Conservation (phyloP, 2,888 invertebrate species). For the Conistra vaccinii region DNA sequence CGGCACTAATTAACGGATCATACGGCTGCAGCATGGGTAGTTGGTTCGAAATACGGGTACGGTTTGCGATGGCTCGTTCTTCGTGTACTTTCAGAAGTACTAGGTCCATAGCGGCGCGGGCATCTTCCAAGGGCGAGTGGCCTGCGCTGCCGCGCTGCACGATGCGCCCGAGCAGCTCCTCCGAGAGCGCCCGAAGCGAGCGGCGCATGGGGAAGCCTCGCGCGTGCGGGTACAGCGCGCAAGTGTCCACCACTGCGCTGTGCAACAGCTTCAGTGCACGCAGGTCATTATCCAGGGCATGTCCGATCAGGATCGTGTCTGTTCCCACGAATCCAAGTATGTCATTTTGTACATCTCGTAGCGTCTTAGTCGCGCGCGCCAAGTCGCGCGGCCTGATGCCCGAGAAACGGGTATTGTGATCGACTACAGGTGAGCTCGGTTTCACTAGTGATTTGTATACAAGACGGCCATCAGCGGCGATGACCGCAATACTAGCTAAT, state of each 20-base stretch:
- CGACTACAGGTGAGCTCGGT: constrained; percentile 95
- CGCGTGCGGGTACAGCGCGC: constrained; percentile 96
- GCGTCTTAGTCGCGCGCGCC: constrained; percentile 92
- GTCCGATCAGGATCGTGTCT: constrained; percentile 98
- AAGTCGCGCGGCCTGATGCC: constrained; percentile 94
- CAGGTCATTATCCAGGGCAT: constrained; percentile 98
- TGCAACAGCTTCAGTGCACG: constrained; percentile 96
- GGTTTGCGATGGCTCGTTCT: constrained; percentile 74
- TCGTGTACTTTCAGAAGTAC: constrained; percentile 94
- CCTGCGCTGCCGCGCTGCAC: constrained; percentile 94
- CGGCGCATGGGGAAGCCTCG: constrained; percentile 95
- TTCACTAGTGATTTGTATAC: constrained; percentile 96
- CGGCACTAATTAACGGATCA: constrained; percentile 86
- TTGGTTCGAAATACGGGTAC: constrained; percentile 74
- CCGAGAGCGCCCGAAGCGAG: constrained; percentile 95
- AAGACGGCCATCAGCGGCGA: constrained; percentile 93
- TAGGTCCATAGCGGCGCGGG: constrained; percentile 96
- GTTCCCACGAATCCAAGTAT: constrained; percentile 94
- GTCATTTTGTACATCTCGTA: constrained; percentile 96
- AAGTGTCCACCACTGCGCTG: constrained; percentile 96
- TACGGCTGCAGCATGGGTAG: constrained; percentile 84
- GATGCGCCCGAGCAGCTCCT: constrained; percentile 93
- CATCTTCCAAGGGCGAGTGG: constrained; percentile 98
- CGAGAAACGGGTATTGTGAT: constrained; percentile 98
- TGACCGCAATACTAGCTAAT: constrained; percentile 96